Evolutionary conservation across 2,113 vertebrate genomes (phyloP), one percentile per base, ranked within the genome.

Genomic region (Protobothrops mucrosquamatus): DNA sequence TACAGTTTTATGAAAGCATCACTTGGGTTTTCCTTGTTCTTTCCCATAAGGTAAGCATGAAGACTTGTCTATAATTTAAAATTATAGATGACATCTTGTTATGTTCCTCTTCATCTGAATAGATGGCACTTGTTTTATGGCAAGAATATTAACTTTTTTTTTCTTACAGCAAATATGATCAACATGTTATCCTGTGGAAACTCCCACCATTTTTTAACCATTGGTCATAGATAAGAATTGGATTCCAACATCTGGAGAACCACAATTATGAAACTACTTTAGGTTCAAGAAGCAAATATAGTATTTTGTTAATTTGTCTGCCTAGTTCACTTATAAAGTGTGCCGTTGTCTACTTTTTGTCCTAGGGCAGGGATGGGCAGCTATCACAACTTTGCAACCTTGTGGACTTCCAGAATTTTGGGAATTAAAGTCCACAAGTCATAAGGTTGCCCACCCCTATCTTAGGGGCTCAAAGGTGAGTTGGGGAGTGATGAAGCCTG

Each of bases 41-140:
- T 56, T 96, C 96, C 94, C 94, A 94, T 94, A 96, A 96, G 96
- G 96, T 96, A 96, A 96, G 95, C 90, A 56, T 24, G 43, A 20
- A 29, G 94, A 93, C 54, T 95, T 89, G 95, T 93, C 92, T 95
- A 1, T 0, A 20, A 74, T 74, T 74, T 34, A 20, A 74, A 34
- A 39, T 39, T 39, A 15, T 74, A 74, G n/a, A 95, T 88, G 87
- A 46, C 54, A 59, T 93, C 91, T 93, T 92, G 56, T 93, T 95
- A 88, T 4, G 43, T 88, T 92, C 92, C 89, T 88, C 26, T 91
- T 0, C 2, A 85, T 94, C 0, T 23, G 95, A 94, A 89, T 91
- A 81, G 91, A 23, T 95, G 95, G 91, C 56, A 88, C 93, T 92
- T 92, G 93, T 92, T 94, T 96, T 89, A 95, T 93, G 89, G 90